A percentile compares a stretch with the other conserved stretches of the same genome.
phyloP scores from a whole-genome alignment of 2,888 invertebrate genomes.

The Diplolepis rosae region DNA sequence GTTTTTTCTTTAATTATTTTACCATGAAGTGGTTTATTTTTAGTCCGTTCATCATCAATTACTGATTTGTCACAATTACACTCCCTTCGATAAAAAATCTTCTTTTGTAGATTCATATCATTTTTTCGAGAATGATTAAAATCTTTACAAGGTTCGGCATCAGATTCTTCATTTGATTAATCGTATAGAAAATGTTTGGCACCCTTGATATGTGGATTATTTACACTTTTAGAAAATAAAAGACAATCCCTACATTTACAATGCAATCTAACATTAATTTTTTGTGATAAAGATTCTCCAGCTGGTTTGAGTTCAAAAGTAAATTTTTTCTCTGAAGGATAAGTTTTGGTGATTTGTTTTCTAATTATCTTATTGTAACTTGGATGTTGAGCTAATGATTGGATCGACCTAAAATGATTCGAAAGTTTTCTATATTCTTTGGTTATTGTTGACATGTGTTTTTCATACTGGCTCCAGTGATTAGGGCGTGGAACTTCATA shows the following conservation, averaged over 20 bases:
- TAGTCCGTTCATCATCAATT: too few relatives aligned
- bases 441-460: constrained; percentile 42
- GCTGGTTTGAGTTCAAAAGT: constrained; percentile 45
- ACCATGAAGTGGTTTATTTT: not conserved
- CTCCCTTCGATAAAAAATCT: not conserved
- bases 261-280: constrained; percentile 31
- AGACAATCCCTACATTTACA: constrained; percentile 45
- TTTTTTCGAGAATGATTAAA: not conserved
- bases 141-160: not conserved
- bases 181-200: too few relatives aligned
- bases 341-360: constrained; percentile 26
- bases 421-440: constrained; percentile 47
- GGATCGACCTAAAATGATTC: constrained; percentile 40
- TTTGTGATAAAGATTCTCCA: not conserved
- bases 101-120: not conserved
- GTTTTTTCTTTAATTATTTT: not conserved
- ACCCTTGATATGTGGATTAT: too few relatives aligned
- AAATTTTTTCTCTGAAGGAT: constrained; percentile 50
- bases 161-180: not conserved
- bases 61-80: not conserved
- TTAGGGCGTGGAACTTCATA: not conserved
- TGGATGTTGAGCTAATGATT: constrained; percentile 35
- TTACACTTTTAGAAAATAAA: constrained; percentile 35
- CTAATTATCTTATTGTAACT: not conserved
- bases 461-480: constrained; percentile 35